A percentile compares a stretch with the other conserved stretches of the same genome.
phyloP scores from a whole-genome alignment of 2,113 vertebrate genomes.

The Rhabdornis inornatus region DNA sequence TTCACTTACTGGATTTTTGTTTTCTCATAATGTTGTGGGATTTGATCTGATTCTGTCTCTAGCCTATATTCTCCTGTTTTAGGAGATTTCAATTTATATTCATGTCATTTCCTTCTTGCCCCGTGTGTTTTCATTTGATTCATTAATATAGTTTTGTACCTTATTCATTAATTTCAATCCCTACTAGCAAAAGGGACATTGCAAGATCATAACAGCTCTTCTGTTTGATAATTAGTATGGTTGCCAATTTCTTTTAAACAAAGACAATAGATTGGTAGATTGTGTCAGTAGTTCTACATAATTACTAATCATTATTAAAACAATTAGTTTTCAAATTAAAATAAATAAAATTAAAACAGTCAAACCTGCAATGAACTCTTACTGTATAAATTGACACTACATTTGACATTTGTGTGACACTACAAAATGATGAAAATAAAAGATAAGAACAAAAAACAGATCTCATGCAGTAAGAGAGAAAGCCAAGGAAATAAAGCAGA shows the following conservation, averaged over 20 bases:
- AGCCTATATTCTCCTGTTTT: neutral
- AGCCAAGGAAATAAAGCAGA: neutral
- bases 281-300: neutral
- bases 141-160: neutral
- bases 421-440: neutral
- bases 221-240: neutral
- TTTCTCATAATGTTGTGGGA: neutral
- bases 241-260: neutral
- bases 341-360: neutral
- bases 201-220: neutral
- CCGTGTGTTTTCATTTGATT: neutral
- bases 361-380: neutral
- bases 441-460: neutral
- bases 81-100: neutral
- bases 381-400: neutral
- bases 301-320: neutral
- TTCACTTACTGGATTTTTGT: neutral
- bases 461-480: neutral
- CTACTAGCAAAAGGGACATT: neutral
- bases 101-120: neutral
- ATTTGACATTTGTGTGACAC: neutral
- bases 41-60: neutral
- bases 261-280: neutral
- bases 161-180: neutral
- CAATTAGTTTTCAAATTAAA: neutral